Evolutionary conservation across 2,113 vertebrate species (phyloP), one percentile per base, ranked within the genome.

Genomic region (Gymnocephalus cernua): DNA sequence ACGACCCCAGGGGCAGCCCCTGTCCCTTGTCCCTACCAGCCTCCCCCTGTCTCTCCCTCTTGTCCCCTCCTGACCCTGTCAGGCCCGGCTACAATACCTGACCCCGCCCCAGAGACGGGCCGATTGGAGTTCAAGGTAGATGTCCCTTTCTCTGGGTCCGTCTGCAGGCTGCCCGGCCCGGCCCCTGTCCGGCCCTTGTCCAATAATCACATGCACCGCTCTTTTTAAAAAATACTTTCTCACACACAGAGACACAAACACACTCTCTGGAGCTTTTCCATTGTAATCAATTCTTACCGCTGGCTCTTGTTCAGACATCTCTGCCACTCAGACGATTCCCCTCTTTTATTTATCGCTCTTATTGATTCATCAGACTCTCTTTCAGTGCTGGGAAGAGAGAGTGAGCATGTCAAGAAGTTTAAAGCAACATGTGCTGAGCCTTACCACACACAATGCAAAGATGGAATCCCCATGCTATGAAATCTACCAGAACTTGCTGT

Each of bases 101-200:
- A 91, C 91, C 91, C 92, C 88, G 84, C 91, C 90, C 86, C 88
- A 74, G 70, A 91, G 92, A 93, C 85, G 80, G 82, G 88, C 76
- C 80, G 74, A 87, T 48, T 88, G 80, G 92, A 95, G 95, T 95
- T 95, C 95, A 96, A 96, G 95, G 94, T 96, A 94, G 93, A 92
- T 48, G 86, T 87, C 84, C 79, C 57, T 90, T 91, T 90, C 79
- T 90, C 59, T 74, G 35, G 3, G 69, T 88, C 80, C 78, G 91
- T 91, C 89, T 91, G 88, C 72, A 11, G 80, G 64, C 86, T 54
- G 74, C 80, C 91, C 86, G 67, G 61, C 21, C 15, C 23, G 85
- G 82, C 74, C 82, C 63, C 72, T 27, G n/a, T 48, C 84, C 61
- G 65, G 71, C 75, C 71, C 80, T 61, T 7, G 63, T 81, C 89